phyloP scores from a whole-genome alignment of 2,113 vertebrate genomes.

The Eubucco bourcierii region DNA sequence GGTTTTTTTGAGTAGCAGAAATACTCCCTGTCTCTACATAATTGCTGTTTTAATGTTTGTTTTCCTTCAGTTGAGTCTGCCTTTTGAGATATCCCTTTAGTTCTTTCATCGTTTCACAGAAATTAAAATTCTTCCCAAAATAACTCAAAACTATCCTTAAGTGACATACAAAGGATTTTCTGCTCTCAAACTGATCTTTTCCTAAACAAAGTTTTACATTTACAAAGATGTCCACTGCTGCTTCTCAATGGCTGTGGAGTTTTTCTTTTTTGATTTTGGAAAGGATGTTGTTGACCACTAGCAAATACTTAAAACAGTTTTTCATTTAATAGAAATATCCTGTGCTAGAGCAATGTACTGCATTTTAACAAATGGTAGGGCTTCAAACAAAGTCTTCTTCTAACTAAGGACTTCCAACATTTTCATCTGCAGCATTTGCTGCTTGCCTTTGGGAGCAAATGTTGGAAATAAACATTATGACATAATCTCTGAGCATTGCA shows the following conservation, averaged over 20 bases:
- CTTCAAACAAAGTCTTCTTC: neutral
- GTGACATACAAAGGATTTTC: neutral
- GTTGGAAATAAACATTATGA: neutral
- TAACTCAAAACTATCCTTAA: neutral
- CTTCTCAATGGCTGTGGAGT: neutral
- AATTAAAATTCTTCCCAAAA: slow-evolving; percentile 35
- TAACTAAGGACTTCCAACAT: neutral
- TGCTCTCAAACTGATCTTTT: neutral
- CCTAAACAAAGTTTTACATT: neutral
- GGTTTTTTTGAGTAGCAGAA: neutral
- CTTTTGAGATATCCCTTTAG: slow-evolving; percentile 23
- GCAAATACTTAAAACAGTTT: neutral
- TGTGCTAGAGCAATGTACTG: neutral
- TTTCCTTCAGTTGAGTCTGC: slow-evolving; percentile 19
- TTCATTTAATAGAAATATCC: neutral
- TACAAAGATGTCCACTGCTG: neutral
- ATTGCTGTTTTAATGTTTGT: slow-evolving; percentile 15
- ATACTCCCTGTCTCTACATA: slow-evolving; percentile 9
- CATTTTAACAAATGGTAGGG: neutral
- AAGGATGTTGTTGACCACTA: neutral
- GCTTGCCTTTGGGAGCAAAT: neutral
- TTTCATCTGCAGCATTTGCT: neutral
- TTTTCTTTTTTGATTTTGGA: neutral
- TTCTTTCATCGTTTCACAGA: slow-evolving; percentile 32
- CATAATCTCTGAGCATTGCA: neutral